Evolutionary conservation across 1,140 invertebrate genomes (phyloP).

Genomic region (Philotrypesis tridentata): DNA sequence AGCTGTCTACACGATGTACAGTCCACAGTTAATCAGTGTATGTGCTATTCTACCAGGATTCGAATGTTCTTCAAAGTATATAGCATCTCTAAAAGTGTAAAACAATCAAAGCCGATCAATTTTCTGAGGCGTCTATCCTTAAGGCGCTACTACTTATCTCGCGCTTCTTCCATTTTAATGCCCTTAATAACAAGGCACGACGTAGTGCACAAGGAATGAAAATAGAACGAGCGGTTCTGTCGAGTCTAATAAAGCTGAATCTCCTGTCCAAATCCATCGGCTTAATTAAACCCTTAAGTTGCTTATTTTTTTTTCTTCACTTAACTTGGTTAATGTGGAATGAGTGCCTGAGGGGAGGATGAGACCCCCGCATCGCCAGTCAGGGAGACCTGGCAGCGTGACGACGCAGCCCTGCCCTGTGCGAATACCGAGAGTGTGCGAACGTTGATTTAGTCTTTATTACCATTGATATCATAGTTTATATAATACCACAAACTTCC

Average conservation of each 20-base stretch:
- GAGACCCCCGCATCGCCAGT: too few species aligned
- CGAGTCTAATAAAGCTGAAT: constrained; percentile 21
- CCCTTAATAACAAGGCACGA: neutral
- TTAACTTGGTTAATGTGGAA: too few species aligned
- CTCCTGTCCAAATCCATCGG: constrained; percentile 8
- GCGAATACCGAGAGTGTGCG: too few species aligned
- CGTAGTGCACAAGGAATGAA: neutral
- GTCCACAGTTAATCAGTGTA: too few species aligned
- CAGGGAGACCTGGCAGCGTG: too few species aligned
- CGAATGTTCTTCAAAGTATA: neutral
- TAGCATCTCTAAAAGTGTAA: neutral
- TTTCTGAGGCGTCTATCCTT: neutral
- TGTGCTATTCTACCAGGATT: too few species aligned
- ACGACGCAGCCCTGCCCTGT: too few species aligned
- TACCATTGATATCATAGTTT: too few species aligned
- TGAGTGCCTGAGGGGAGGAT: too few species aligned
- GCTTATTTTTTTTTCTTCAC: neutral
- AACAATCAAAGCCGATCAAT: neutral
- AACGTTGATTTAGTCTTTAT: too few species aligned
- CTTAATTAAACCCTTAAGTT: constrained; percentile 28
- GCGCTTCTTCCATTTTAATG: neutral
- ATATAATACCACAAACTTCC: too few species aligned
- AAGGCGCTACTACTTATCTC: neutral
- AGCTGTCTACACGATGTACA: too few species aligned
- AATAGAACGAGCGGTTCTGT: constrained; percentile 17